These are phyloP conservation scores for Pardosa pseudoannulata DNA, from an alignment of 2,888 invertebrate species.

Conservation along the genomic window DNA sequence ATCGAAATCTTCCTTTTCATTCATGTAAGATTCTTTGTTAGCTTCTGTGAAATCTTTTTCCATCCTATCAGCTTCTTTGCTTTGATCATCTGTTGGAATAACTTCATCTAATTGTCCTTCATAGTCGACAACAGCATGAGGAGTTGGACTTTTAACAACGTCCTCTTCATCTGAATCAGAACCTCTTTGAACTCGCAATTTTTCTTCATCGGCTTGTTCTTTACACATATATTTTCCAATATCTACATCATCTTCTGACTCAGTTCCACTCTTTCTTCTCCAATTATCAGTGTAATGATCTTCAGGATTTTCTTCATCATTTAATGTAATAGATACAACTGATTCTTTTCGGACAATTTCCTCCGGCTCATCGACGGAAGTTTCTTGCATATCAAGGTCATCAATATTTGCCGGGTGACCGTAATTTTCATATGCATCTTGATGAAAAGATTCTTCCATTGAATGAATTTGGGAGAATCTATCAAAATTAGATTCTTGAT, in stretches of 20 bases:
- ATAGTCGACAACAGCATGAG: constrained; percentile 61
- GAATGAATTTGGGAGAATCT: constrained; percentile 20
- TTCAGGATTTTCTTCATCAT: constrained; percentile 43
- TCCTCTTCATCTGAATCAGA: constrained; percentile 61
- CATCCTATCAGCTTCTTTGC: background rate
- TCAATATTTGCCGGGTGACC: constrained; percentile 25
- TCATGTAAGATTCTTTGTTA: background rate
- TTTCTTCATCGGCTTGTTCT: constrained; percentile 28
- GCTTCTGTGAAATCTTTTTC: background rate
- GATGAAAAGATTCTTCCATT: constrained; percentile 19
- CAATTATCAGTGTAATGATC: constrained; percentile 22
- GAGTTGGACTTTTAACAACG: constrained; percentile 64
- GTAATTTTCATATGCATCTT: background rate
- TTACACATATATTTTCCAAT: constrained; percentile 50
- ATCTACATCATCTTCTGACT: constrained; percentile 66
- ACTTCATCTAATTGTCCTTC: constrained; percentile 41
- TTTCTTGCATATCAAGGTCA: constrained; percentile 62
- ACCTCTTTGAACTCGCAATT: background rate
- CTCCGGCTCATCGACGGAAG: constrained; percentile 60
- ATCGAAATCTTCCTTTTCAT: constrained; percentile 57
- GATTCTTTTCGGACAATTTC: constrained; percentile 61
- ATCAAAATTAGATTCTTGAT: constrained; percentile 10
- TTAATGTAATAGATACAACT: constrained; percentile 47
- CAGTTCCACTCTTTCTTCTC: constrained; percentile 58
- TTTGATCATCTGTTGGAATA: background rate